phyloP scores from a whole-genome alignment of 1,140 invertebrate species.

The Penaeus japonicus region DNA sequence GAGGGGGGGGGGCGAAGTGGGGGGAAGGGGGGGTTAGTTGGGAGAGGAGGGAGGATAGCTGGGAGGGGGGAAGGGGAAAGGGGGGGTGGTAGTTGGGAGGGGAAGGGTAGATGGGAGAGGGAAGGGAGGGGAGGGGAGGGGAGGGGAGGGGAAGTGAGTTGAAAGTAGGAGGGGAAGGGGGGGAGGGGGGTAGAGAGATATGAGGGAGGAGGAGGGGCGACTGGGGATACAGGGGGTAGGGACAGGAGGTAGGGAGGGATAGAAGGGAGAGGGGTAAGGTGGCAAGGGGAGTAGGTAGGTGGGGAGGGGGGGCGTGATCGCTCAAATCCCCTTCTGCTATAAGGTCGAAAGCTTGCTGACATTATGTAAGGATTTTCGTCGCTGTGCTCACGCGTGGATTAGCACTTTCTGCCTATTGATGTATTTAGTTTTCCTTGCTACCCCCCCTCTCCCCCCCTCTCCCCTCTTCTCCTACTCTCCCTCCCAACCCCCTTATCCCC shows the following conservation, averaged over 20 bases:
- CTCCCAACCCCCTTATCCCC: no score
- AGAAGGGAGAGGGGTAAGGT: neutral
- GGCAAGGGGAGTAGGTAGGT: neutral
- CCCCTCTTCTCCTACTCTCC: no score
- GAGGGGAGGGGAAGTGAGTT: neutral
- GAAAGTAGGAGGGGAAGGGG: neutral
- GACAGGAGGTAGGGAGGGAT: neutral
- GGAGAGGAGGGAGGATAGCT: no score
- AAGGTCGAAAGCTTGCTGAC: no score
- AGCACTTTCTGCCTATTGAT: no score
- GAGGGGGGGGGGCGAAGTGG: neutral
- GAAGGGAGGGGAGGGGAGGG: neutral
- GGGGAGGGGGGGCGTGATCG: no score
- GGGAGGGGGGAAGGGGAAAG: neutral
- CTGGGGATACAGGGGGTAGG: neutral
- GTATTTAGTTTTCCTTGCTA: no score
- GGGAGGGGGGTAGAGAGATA: neutral
- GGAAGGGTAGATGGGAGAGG: neutral
- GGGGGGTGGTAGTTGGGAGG: neutral
- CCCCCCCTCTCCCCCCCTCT: no score
- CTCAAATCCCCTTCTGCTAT: no score
- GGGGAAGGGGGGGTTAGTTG: neutral
- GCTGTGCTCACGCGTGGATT: no score
- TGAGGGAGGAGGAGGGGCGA: neutral
- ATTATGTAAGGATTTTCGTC: no score